Evolutionary conservation across 2,888 invertebrate genomes (phyloP), one percentile per base, ranked within the genome.

Genomic region (Cremastobaeus sp.): DNA sequence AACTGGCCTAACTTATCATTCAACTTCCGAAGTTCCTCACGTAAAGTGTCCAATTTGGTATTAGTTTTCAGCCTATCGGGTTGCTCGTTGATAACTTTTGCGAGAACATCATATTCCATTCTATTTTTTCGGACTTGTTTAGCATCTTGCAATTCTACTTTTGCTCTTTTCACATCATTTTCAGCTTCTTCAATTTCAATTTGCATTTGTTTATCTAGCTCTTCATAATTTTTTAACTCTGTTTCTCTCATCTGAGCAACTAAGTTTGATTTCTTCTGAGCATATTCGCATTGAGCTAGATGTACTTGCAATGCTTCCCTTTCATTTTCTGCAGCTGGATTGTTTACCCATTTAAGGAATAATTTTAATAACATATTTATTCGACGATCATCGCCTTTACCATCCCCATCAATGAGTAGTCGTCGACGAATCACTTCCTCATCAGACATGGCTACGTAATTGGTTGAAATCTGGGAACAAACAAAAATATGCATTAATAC

Each of bases 361-460:
- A 94, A 93, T 89, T 96, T 96, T 6, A 97, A 88, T 12, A 98
- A 89, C 60, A 94, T 92, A 84, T 95, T 96, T 14, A 98, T 90
- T 65, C 97, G 90, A 64, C 97, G 91, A 85, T 99, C 98, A 85
- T 99, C 99, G 14, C 97, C 98, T 6, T 96, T 96, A 4, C 98
- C 98, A 89, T 99, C 98, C 11, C 98, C 99, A 86, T 99, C 99
- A 81, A 98, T 96, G 21, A 98, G 88, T 32, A 99, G 89, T 75
- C 97, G 91, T 78, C 97, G 91, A 78, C 95, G 93, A 72, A 98
- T 97, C 35, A 98, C 95, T 85, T 98, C 98, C 89, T 99, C 99
- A n/a, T n/a, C n/a, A n/a, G n/a, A n/a, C n/a, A n/a, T n/a, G n/a
- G n/a, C n/a, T n/a, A n/a, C n/a, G n/a, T n/a, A n/a, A n/a, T n/a